These are phyloP conservation scores for Tetranychus truncatus DNA, from an alignment of 2,888 invertebrate genomes.

Conservation along the genomic window DNA sequence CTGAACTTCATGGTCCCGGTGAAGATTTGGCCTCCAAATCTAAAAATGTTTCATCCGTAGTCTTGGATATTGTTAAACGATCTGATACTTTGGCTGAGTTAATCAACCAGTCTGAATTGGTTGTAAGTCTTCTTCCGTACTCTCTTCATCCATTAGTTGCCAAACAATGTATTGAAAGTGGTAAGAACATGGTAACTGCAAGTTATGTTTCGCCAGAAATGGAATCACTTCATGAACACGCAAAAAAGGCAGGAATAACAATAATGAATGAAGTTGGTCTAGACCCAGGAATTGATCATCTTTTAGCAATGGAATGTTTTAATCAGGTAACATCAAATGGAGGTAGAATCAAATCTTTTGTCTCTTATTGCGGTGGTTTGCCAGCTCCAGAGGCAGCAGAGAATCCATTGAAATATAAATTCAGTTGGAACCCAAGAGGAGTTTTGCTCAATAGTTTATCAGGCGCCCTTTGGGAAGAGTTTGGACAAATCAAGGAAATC, in stretches of 20 bases:
- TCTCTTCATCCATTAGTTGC: conserved; percentile 67
- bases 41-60: conserved; percentile 48
- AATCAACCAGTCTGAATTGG: conserved; percentile 43
- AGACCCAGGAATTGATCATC: conserved; percentile 96
- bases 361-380: conserved; percentile 88
- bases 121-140: conserved; percentile 64
- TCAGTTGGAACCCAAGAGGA: conserved; percentile 81
- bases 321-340: conserved; percentile 65
- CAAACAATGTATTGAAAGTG: conserved; percentile 61
- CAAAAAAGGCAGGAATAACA: conserved; percentile 70
- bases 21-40: conserved; percentile 49
- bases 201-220: conserved; percentile 78
- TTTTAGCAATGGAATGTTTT: conserved; percentile 88
- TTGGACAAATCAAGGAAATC: conserved; percentile 62
- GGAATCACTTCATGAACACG: conserved; percentile 53
- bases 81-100: conserved; percentile 50
- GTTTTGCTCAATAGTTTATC: conserved; percentile 75
- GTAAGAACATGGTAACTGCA: conserved; percentile 84
- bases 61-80: conserved; percentile 58
- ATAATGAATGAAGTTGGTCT: conserved; percentile 89
- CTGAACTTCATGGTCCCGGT: conserved; percentile 67
- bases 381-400: conserved; percentile 91
- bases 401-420: conserved; percentile 42
- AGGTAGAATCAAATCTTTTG: conserved; percentile 78
- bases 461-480: conserved; percentile 64